Base-by-base conservation (phyloP, 2,888 invertebrate genomes). In the Acleris cristana region DNA sequence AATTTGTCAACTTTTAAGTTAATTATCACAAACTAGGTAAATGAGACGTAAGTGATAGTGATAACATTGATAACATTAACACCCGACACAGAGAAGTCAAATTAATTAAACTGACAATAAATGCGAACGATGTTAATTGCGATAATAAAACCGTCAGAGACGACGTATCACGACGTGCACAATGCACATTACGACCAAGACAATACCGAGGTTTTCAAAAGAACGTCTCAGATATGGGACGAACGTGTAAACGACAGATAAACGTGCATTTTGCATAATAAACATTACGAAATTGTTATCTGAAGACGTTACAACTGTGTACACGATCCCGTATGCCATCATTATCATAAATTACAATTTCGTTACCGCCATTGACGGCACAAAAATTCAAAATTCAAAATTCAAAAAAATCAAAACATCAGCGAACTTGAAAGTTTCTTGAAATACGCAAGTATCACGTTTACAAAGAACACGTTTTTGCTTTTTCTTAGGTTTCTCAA, bases 261-360 rank as follows among this genome's bases (percentile, higher is more conserved):
- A 66, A 66, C 61, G 45, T 62, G 30, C 52, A 62, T 67, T 66
- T 67, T 67, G 53, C 67, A 67, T 67, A 62, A 67, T 51, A 58
- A 67, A 67, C 57, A 53, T 67, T 67, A 67, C 23, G 62, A 67
- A 63, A 67, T 62, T 53, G 63, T 58, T 67, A 67, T 67, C 67
- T 40, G 53, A 63, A 58, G 53, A 63, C 57, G 62, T 49, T 19
- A n/a, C 51, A 40, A 58, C 49, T 67, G 57, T 58, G 62, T 63
- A 63, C 40, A 44, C n/a, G 67, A 67, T 62, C 67, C 10, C 49
- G 48, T 54, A 34, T 44, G 67, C 58, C 67, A 63, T 58, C 48
- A 23, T 8, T 63, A 67, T 57, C 52, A 56, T 63, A 53, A 52
- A 26, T 61, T 45, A 61, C 51, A 12, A 61, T 34, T 34, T 34